phyloP scores from a whole-genome alignment of 53 echinoderm and acorn worm species.

The Holothuria leucospilota region DNA sequence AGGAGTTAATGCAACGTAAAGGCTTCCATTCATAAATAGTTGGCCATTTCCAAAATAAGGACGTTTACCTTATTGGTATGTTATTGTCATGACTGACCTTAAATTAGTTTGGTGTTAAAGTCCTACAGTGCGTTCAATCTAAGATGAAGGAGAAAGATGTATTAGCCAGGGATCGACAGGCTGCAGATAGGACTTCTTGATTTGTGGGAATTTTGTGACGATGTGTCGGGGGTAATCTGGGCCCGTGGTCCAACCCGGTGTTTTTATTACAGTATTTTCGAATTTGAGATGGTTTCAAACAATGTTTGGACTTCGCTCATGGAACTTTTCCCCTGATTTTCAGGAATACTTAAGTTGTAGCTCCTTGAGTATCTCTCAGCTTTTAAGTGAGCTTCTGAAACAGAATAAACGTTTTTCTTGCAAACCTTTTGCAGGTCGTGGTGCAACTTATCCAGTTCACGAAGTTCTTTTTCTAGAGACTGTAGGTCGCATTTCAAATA shows the following conservation, averaged over 20 bases:
- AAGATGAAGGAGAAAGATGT: not conserved
- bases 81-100: not conserved
- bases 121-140: not conserved
- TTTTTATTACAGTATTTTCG: not conserved
- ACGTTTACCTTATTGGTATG: too few species aligned
- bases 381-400: not conserved
- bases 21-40: too few species aligned
- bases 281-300: not conserved
- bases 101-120: not conserved
- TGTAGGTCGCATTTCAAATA: too few species aligned
- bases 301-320: not conserved
- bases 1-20: too few species aligned
- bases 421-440: not conserved
- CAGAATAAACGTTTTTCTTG: not conserved
- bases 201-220: not conserved
- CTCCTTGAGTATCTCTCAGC: too few species aligned
- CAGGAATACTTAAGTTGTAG: too few species aligned
- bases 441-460: constrained; percentile 1
- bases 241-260: not conserved
- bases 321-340: not conserved
- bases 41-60: too few species aligned
- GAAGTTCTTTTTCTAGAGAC: too few species aligned
- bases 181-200: not conserved
- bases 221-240: not conserved
- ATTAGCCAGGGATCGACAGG: not conserved